These are phyloP conservation scores for Thalassoma bifasciatum DNA, from an alignment of 2,113 vertebrate genomes.

Conservation along the genomic window DNA sequence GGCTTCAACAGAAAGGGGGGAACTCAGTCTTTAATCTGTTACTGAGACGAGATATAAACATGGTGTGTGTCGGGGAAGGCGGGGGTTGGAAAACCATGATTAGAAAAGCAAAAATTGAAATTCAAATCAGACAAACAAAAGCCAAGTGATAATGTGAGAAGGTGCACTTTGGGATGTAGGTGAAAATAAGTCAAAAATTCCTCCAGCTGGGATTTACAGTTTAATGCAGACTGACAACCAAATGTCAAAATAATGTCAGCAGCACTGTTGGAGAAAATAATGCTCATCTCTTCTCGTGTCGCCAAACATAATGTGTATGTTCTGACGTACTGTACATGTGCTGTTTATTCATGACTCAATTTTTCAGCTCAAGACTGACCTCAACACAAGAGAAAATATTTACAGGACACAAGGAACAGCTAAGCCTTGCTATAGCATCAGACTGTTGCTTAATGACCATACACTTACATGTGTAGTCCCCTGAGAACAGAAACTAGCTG, in stretches of 20 bases:
- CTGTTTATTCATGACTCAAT: conserved; percentile 11
- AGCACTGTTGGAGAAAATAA: not conserved
- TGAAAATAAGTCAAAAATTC: not conserved
- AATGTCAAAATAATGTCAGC: not conserved
- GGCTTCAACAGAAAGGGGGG: conserved; percentile 2
- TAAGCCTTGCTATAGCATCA: conserved; percentile 5
- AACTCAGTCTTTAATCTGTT: conserved; percentile 47
- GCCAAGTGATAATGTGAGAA: too few species aligned
- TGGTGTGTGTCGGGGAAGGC: too few species aligned
- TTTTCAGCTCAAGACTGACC: conserved; percentile 10
- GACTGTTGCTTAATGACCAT: conserved; percentile 14
- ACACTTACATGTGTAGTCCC: conserved; percentile 39
- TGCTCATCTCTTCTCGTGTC: not conserved
- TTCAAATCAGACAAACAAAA: not conserved
- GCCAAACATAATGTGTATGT: not conserved
- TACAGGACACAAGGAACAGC: conserved; percentile 16
- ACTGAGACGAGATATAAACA: conserved; percentile 33
- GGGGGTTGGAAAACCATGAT: not conserved
- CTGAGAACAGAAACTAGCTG: conserved; percentile 19
- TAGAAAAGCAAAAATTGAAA: conserved; percentile 14
- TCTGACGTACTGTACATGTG: not conserved
- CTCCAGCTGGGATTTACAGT: not conserved
- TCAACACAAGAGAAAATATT: conserved; percentile 7
- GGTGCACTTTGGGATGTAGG: too few species aligned
- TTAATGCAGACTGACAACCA: not conserved